Conservation (phyloP, 2,888 invertebrate species). For the Orthosia gothica region DNA sequence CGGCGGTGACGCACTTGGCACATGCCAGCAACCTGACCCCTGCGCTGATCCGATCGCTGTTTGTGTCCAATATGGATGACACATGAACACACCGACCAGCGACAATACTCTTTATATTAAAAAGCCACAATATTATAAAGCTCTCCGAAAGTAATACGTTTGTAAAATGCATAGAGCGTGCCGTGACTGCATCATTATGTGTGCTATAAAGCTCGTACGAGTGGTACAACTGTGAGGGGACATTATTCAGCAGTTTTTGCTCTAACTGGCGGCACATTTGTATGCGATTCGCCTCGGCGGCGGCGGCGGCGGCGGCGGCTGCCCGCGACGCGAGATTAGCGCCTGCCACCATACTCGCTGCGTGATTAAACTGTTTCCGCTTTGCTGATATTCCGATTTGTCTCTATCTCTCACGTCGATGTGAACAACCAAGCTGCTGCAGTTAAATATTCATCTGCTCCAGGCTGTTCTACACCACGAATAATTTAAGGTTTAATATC, state of each 20-base stretch:
- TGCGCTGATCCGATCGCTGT: slow-evolving; percentile 68
- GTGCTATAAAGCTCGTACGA: slow-evolving; percentile 81
- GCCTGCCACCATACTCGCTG: slow-evolving; percentile 79
- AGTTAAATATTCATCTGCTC: slow-evolving; percentile 49
- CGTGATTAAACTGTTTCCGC: slow-evolving; percentile 88
- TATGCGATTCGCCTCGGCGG: slow-evolving; percentile 88
- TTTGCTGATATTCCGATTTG: slow-evolving; percentile 77
- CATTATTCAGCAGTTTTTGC: slow-evolving; percentile 89
- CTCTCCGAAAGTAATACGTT: slow-evolving; percentile 69
- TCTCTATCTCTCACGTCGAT: slow-evolving; percentile 65
- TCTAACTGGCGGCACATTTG: slow-evolving; percentile 84
- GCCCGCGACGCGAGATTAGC: slow-evolving; percentile 87
- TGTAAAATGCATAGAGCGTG: slow-evolving; percentile 82
- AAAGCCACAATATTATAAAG: slow-evolving; percentile 64
- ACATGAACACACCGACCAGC: slow-evolving; percentile 33
- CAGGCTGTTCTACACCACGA: slow-evolving; percentile 43
- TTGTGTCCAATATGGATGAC: slow-evolving; percentile 60
- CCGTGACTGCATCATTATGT: slow-evolving; percentile 85
- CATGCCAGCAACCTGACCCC: slow-evolving; percentile 80
- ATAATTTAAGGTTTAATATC: slow-evolving; percentile 50
- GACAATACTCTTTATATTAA: slow-evolving; percentile 53
- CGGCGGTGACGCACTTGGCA: slow-evolving; percentile 86
- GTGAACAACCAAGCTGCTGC: slow-evolving; percentile 48
- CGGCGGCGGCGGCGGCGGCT: slow-evolving; percentile 83
- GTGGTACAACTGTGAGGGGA: slow-evolving; percentile 79